Evolutionary conservation across 2,888 invertebrate species (phyloP), one percentile per base, ranked within the genome.

Genomic region (Neoscelio sp.): DNA sequence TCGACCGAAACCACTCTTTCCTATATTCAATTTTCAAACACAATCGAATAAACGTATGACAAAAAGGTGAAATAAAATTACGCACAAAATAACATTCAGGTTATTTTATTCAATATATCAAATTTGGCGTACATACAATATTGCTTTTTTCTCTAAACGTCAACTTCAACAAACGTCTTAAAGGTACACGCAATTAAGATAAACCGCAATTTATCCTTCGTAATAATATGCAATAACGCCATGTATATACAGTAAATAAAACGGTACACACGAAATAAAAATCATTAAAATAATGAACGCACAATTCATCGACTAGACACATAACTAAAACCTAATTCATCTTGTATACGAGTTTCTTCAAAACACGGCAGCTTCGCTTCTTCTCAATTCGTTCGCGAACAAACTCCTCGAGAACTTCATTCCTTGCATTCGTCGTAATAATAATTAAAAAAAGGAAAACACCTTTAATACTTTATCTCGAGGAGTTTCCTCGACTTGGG

Each of bases 251-350:
- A 44, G 23, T 42, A 2, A 17, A 8, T 5, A 52, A 50, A 60
- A 62, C 30, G 13, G 54, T 35, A 54, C 35, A 56, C 48, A 74
- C 56, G 46, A 64, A 58, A n/a, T 35, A 62, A 54, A 33, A 13
- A 15, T 44, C 44, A 26, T 52, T 67, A 60, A 30, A 76, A 44
- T 68, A 52, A 35, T 60, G 10, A 68, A 56, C 64, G 64, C 56
- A 76, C 23, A 70, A 76, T 40, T 67, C 50, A 77, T 77, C 70
- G 77, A 77, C 77, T 77, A 77, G 77, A 77, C 28, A 65, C 40
- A 26, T 64, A 77, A 80, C 78, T 71, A 78, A 79, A 76, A 71
- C 65, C 80, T 76, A 78, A 62, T 44, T 67, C 73, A 75, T 76
- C 62, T 68, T 70, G 77, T 74, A 56, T 81, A 80, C 58, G 75